Base-by-base conservation (phyloP, 2,888 invertebrate species). In the Pristionchus entomophagus region DNA sequence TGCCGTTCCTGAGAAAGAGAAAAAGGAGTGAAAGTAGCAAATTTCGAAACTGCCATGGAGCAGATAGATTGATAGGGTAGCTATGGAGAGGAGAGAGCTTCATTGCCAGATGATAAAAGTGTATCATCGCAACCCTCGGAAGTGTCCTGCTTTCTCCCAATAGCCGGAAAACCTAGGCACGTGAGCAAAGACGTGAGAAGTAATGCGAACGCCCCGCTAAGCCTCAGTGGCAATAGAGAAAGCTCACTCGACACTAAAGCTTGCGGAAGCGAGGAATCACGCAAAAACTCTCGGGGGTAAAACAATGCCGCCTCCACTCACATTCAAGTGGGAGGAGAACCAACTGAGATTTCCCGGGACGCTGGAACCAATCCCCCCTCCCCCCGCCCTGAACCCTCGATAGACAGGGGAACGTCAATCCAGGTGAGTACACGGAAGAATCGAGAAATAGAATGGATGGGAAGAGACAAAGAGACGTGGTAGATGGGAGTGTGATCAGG, bases 131-230 rank as follows among this genome's bases (percentile, higher is more conserved):
- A 38, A 32, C 12, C 65, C 41, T 8, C 73, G 41, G 73, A 73
- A 73, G 41, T 45, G 73, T 19, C 45, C 73, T 32, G 41, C 41
- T 73, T 73, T 73, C 38, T 45, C 17, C 38, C 45, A 73, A 73
- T 73, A 73, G 38, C 73, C 17, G n/a, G 41, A 41, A 73, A 41
- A 73, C 41, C 73, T 73, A 10, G 41, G 73, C 73, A 73, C 41
- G 45, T 41, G 45, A 45, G 73, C 41, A 32, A 45, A 29, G 17
- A 6, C 14, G 73, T 14, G 65, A 35, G 32, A 65, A 65, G 65
- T 65, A 65, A 35, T 65, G 41, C 73, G 73, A 73, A 73, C 73
- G 45, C 41, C 32, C 29, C 32, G 29, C 69, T 69, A 69, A 69
- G 35, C 69, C 69, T 19, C 38, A 32, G 32, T 5, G 69, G 69